Evolutionary conservation across 2,888 invertebrate genomes (phyloP).

Genomic region (Beris chalybata): DNA sequence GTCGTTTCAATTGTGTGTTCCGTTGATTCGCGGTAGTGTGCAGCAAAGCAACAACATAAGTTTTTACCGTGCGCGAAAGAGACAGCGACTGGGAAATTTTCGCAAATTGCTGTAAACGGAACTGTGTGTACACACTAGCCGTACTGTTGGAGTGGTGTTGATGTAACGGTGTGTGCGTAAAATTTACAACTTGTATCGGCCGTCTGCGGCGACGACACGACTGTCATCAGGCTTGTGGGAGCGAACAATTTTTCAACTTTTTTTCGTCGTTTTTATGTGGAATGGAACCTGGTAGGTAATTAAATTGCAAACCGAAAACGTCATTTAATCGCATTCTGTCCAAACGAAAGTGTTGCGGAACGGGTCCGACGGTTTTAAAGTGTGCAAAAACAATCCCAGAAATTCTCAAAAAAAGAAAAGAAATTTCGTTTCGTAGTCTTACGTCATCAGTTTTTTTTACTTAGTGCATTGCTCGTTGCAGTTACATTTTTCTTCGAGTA

Average conservation of each 20-base stretch:
- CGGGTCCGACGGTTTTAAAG: neutral
- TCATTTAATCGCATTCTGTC: constrained; percentile 33
- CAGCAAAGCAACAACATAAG: too few species aligned
- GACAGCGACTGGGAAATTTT: too few species aligned
- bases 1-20: too few species aligned
- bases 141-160: neutral
- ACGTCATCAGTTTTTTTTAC: constrained; percentile 21
- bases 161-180: neutral
- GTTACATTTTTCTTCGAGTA: neutral
- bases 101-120: neutral
- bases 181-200: constrained; percentile 16
- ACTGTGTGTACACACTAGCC: constrained; percentile 8
- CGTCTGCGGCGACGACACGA: constrained; percentile 9
- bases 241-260: constrained; percentile 22
- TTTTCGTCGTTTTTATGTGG: constrained; percentile 34
- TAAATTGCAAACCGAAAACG: constrained; percentile 52
- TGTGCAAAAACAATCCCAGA: too few species aligned
- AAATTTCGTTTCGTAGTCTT: constrained; percentile 1
- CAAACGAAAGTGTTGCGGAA: constrained; percentile 18
- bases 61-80: too few species aligned
- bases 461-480: constrained; percentile 4
- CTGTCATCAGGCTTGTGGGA: constrained; percentile 9
- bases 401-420: too few species aligned
- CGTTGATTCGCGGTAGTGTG: too few species aligned
- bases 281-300: constrained; percentile 43